Evolutionary conservation across 2,113 vertebrate genomes (phyloP).

Genomic region (Oreochromis niloticus): DNA sequence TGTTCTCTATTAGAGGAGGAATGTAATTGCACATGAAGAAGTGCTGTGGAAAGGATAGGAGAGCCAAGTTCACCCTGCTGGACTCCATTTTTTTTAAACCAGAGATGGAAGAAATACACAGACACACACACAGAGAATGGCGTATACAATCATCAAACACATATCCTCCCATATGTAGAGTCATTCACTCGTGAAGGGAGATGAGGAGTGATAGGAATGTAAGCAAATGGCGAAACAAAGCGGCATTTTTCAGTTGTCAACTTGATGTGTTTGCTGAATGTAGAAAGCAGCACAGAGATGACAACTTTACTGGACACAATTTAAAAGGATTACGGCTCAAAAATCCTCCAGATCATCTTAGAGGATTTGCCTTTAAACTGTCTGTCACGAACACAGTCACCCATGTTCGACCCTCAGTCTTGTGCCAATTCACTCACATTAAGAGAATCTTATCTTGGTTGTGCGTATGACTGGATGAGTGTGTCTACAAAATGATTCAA

Average conservation of each 20-base stretch:
- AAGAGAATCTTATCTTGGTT: background rate
- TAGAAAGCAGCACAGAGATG: background rate
- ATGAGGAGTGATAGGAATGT: slow-evolving; percentile 58
- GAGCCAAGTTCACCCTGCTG: slow-evolving; percentile 42
- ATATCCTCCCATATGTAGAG: slow-evolving; percentile 32
- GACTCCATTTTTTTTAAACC: slow-evolving; percentile 15
- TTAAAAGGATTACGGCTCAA: slow-evolving; percentile 2
- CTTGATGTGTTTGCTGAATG: background rate
- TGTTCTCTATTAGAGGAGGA: slow-evolving; percentile 67
- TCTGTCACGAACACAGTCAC: slow-evolving; percentile 18
- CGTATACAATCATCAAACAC: slow-evolving; percentile 38
- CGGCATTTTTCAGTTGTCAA: slow-evolving; percentile 13
- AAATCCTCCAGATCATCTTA: background rate
- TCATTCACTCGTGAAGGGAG: slow-evolving; percentile 10
- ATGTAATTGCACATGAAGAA: slow-evolving; percentile 65
- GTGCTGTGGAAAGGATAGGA: slow-evolving; percentile 35
- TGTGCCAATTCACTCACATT: slow-evolving; percentile 32
- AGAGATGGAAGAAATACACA: background rate
- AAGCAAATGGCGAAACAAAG: slow-evolving; percentile 50
- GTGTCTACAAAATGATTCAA: slow-evolving; percentile 28
- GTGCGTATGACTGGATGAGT: background rate
- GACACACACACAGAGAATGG: background rate
- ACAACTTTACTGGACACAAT: slow-evolving; percentile 26
- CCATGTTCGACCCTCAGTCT: slow-evolving; percentile 13
- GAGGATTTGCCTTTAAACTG: slow-evolving; percentile 21